phyloP scores from a whole-genome alignment of 1,140 invertebrate genomes.

The Drosophila nigrodunni region DNA sequence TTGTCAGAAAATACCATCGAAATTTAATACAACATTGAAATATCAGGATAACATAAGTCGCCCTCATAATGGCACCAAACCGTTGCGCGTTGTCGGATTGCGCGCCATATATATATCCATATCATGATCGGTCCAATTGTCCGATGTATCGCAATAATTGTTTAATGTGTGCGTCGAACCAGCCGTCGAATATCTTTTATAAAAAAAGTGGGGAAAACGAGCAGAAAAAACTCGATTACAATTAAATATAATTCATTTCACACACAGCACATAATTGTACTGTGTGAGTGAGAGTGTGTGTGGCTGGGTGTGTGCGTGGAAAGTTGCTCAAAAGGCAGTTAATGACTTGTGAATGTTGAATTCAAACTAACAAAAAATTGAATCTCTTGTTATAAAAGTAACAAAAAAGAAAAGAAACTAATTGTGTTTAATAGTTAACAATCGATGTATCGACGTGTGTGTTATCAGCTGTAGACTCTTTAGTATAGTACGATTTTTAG shows the following conservation, averaged over 20 bases:
- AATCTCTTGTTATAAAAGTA: constrained; percentile 14
- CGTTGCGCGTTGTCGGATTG: constrained; percentile 93
- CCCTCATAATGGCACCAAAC: constrained; percentile 92
- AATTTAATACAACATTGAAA: constrained; percentile 85
- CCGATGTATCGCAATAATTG: constrained; percentile 93
- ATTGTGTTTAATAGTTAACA: background rate
- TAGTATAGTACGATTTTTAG: too few relatives aligned
- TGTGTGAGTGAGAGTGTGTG: background rate
- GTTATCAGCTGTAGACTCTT: too few relatives aligned
- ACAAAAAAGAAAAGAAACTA: constrained; percentile 6
- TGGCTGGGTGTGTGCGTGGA: constrained; percentile 25
- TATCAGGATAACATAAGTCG: constrained; percentile 83
- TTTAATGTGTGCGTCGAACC: constrained; percentile 92
- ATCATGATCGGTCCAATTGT: constrained; percentile 98
- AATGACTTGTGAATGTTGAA: constrained; percentile 31
- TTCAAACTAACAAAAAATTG: constrained; percentile 24
- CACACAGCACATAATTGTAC: background rate
- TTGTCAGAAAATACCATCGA: constrained; percentile 84
- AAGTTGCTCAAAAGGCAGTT: constrained; percentile 32
- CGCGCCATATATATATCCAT: constrained; percentile 97
- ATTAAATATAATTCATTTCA: constrained; percentile 13
- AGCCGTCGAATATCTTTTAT: constrained; percentile 88
- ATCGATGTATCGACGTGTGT: background rate
- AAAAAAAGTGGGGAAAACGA: background rate
- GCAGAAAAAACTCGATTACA: constrained; percentile 11